Evolutionary conservation across 2,797 vertebrate genomes (phyloP), one percentile per base, ranked within the genome.

Genomic region (Anguilla anguilla): DNA sequence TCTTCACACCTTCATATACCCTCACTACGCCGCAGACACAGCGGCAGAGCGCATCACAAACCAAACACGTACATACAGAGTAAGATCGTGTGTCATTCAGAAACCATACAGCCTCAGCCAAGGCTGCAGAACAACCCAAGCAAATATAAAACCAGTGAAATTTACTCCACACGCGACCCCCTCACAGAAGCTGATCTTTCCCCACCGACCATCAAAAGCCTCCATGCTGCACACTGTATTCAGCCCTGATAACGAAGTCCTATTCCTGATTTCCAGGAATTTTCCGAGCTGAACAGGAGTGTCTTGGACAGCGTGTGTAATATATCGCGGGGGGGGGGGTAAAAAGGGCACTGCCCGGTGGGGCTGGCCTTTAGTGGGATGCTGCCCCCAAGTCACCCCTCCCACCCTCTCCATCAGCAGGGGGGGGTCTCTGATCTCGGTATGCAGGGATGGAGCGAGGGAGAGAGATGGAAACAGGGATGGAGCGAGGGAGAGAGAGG

Each of bases 371-470:
- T 86, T 72, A 86, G 64, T 10, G 22, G 49, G 35, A 55, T 31
- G 51, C 46, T 31, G 28, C 51, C 46, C 84, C 39, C 19, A 39
- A 51, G 61, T 19, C 3, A 22, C 39, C 31, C 28, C 67, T 6
- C 35, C 10, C 43, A 22, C 55, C 6, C 46, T 55, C 82, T 82
- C 85, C 89, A 89, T 88, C 84, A 49, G 89, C 87, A 91, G 95
- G 93, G 96, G 96, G 91, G 95, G 95, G 93, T 98, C 98, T 97
- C 95, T 98, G 96, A 95, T 96, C 95, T 99, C 98, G 96, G 96
- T 97, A 95, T 97, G 97, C 39, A 79, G 6, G 35, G 89, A 57
- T 92, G 89, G 88, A 90, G 90, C 92, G 93, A 94, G 94, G 93
- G 93, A 93, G 94, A 74, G 91, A 91, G 91, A 95, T 74, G 83